Evolutionary conservation across 1,140 invertebrate genomes (phyloP), one percentile per base, ranked within the genome.

Genomic region (Lamellibrachia luymesi): DNA sequence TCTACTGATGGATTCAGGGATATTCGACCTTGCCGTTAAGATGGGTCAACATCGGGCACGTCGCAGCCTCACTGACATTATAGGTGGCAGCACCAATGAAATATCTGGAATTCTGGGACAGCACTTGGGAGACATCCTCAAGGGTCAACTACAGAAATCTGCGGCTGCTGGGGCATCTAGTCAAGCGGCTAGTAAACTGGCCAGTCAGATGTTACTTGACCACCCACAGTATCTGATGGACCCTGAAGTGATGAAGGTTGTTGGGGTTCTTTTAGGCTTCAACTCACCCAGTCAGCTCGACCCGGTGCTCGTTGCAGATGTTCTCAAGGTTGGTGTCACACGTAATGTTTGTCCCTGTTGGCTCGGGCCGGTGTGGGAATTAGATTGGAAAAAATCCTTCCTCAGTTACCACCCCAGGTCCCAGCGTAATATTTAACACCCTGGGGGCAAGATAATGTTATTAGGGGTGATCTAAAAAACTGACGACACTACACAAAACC

Each of bases 271-370:
- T 38, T 52, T 38, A 1, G 92, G 92, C 4, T 51, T 52, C 51
- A 56, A 56, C 5, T 50, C 50, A 10, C 49, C 27, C 92, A 50
- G 27, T 52, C 27, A 90, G 10, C 89, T 51, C 10, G 93, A 93
- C 27, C 92, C 94, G 2, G 80, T 51, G 6, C 93, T 94, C 91
- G 92, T 94, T 27, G 94, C 93, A 5, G 94, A 94, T 89, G 90
- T 94, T 50, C 92, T 95, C 56, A 94, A 94, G 94, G 94, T 94
- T 64, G 91, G 92, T 91, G 90, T 80, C 64, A 80, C 64, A 17
- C 64, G 25, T 2, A 80, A 17, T 80, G 7, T 22, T 6, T 56
- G 52, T 6, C 52, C 52, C 52, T 56, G 52, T 56, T 56, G 13
- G 50, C 56, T 52, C 25, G 90, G 56, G 25, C 49, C 93, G 2